Base-by-base conservation (phyloP, 2,113 vertebrate genomes). In the Cercopithecus mona region DNA sequence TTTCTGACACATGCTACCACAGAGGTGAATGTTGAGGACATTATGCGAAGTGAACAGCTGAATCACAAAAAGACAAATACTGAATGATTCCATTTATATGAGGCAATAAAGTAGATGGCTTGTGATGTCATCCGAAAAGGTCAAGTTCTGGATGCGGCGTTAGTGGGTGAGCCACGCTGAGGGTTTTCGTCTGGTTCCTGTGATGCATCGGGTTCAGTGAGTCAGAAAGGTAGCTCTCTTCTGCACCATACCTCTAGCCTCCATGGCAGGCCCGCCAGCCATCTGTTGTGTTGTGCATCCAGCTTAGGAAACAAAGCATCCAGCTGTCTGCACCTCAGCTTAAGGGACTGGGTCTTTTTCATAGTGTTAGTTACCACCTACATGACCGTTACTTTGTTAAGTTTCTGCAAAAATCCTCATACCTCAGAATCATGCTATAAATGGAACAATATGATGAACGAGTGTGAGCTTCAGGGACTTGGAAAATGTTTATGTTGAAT, bases 171-270 rank as follows among this genome's bases (percentile, higher is more conserved):
- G 45, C 43, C 59, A 48, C 0, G n/a, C 1, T n/a, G 45, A 68
- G n/a, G 22, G 1, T 20, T 59, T 88, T 79, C 2, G 43, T 6
- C 17, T 23, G 50, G 45, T 1, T 59, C 30, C 59, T 32, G 0
- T 23, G 38, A 13, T 38, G 8, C 2, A 0, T 27, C 17, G 16
- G 30, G 73, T 82, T 13, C 61, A 3, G 0, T 40, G 10, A 5
- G 30, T 40, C 22, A 64, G 27, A 83, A 61, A 17, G 61, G 13
- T 14, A 64, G 18, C 30, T 83, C 3, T 45, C n/a, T 73, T 16
- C 2, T 12, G 70, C 32, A 40, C n/a, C 4, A 1, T 4, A 16
- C 25, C 43, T 35, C n/a, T 25, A 5, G 30, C 30, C 50, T n/a
- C 27, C 68, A 3, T 10, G 0, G 16, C 14, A 1, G 3, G 10